These are phyloP conservation scores for Antechinus flavipes DNA, from an alignment of 2,113 vertebrate species.

Conservation along the genomic window DNA sequence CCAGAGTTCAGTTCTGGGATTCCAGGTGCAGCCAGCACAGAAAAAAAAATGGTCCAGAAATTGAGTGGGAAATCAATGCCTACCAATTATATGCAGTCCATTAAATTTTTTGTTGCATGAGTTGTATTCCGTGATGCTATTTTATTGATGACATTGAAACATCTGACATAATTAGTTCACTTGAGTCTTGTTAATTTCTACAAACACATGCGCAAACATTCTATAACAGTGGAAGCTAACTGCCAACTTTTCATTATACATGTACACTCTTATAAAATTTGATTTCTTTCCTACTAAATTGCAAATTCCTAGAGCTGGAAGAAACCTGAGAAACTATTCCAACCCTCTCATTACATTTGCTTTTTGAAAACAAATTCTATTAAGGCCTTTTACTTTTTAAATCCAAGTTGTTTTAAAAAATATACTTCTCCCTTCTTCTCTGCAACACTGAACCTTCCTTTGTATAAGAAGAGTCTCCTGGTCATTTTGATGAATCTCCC, in stretches of 20 bases:
- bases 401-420: background rate
- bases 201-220: conserved; percentile 32
- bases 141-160: conserved; percentile 7
- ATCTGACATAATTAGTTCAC: conserved; percentile 2
- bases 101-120: background rate
- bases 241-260: conserved; percentile 24
- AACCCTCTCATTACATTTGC: background rate
- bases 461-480: background rate
- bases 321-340: background rate
- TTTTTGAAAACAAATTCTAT: background rate
- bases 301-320: background rate
- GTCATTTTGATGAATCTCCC: background rate
- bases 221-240: conserved; percentile 19
- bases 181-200: conserved; percentile 29
- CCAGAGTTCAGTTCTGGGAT: background rate
- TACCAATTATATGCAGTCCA: background rate
- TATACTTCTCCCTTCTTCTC: background rate
- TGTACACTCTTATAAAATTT: conserved; percentile 36
- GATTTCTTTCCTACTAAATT: conserved; percentile 15
- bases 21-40: rapidly evolving
- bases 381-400: background rate
- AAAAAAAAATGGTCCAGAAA: rapidly evolving
- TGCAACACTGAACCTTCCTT: background rate
- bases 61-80: background rate
- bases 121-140: background rate